phyloP scores from a whole-genome alignment of 2,888 invertebrate species.

The Pristionchus maxplancki region DNA sequence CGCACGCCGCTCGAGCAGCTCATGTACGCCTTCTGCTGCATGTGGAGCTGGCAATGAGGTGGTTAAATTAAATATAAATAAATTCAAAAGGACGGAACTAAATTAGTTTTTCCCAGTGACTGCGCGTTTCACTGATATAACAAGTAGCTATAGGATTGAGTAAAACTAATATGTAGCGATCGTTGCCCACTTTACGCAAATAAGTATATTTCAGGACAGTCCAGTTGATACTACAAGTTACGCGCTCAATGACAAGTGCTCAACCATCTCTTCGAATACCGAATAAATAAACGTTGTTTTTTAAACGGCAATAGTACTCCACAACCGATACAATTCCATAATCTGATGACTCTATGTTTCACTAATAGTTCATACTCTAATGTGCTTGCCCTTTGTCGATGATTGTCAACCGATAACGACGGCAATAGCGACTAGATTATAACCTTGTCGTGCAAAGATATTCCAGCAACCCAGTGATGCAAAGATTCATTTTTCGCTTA shows the following conservation, averaged over 20 bases:
- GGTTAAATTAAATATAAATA: background rate
- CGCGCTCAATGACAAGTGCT: background rate
- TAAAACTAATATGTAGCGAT: background rate
- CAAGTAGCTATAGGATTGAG: no score
- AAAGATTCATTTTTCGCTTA: no score
- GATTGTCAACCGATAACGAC: no score
- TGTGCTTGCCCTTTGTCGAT: no score
- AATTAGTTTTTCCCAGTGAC: background rate
- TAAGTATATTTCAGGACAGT: background rate
- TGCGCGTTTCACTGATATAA: background rate
- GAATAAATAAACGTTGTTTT: constrained; percentile 1
- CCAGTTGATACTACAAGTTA: background rate
- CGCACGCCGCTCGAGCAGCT: constrained; percentile 36
- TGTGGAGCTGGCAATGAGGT: constrained; percentile 47
- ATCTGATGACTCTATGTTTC: background rate
- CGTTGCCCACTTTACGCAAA: background rate
- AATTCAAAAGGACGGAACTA: no score
- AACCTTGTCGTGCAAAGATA: no score
- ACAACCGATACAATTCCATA: background rate
- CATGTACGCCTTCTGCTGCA: constrained; percentile 46
- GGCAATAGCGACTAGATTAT: no score
- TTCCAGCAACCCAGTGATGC: no score
- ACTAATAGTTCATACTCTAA: no score
- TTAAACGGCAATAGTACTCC: background rate
- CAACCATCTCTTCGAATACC: background rate